Base-by-base conservation (phyloP, 2,888 invertebrate species). In the Drosophila kanekoi region DNA sequence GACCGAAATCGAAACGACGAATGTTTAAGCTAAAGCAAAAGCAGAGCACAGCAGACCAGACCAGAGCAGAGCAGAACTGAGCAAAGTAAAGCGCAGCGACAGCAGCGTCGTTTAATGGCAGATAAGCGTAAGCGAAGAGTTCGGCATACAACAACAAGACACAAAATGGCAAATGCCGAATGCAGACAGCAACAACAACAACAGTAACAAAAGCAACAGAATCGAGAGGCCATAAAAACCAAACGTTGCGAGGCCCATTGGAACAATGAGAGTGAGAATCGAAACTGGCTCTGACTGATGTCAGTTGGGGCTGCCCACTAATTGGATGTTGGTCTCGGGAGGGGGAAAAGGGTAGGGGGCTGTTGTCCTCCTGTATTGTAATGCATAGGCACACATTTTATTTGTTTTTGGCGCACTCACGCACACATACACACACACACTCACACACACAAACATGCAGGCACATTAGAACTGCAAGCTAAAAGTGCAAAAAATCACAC, bases 401-500 rank as follows among this genome's bases (percentile, higher is more conserved):
- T 80, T 79, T 80, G 73, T 70, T 77, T 77, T 73, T 65, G 47
- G 59, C 38, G 49, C 57, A 45, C 54, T 52, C 54, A 49, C 53
- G 41, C 68, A 44, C 48, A 62, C 59, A 56, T 52, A 38, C 28
- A 54, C 49, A 49, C 37, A 61, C 38, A 38, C n/a, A n/a, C n/a
- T n/a, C 14, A 41, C 18, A 35, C 16, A 16, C n/a, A 56, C 11
- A 44, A 32, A 45, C 20, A 16, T 16, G 33, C 43, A 60, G 33
- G 62, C 66, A 60, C 66, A 70, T 65, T 72, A 56, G 16, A 71
- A 64, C 62, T 77, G 77, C 79, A 75, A 62, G 70, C 71, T 54
- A 74, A 73, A 81, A 81, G 81, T 81, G 81, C 77, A 82, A 82
- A 82, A 82, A 82, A 84, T 82, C 77, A 66, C 81, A 79, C 85